A percentile compares a stretch with the other conserved stretches of the same genome.
These are phyloP conservation scores for Crypturellus undulatus DNA, from an alignment of 2,113 vertebrate genomes.

Conservation along the genomic window DNA sequence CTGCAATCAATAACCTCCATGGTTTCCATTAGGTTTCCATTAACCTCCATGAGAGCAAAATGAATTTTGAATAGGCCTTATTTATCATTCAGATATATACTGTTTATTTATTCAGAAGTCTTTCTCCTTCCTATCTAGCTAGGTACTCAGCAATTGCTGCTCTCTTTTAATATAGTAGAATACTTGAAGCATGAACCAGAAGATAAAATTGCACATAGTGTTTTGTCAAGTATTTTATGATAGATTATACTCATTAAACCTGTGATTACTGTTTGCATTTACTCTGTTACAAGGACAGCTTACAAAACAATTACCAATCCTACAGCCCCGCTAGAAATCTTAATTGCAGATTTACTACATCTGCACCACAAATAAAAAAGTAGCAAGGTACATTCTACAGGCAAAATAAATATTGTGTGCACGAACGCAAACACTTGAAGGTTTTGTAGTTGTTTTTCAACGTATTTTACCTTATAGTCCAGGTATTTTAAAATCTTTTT, in stretches of 20 bases:
- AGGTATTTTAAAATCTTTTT: neutral
- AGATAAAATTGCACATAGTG: neutral
- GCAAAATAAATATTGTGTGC: neutral
- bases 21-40: neutral
- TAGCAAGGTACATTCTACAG: conserved; percentile 2
- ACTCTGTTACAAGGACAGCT: conserved; percentile 34
- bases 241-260: conserved; percentile 59
- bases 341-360: conserved; percentile 42
- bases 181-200: conserved; percentile 25
- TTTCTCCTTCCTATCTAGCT: neutral
- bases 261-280: conserved; percentile 62
- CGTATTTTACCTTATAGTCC: neutral
- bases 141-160: neutral
- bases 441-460: neutral
- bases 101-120: neutral
- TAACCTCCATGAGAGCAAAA: neutral
- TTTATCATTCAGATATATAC: neutral
- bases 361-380: conserved; percentile 41
- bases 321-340: conserved; percentile 16
- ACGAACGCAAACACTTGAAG: neutral
- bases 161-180: neutral
- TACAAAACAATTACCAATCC: conserved; percentile 56
- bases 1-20: neutral
- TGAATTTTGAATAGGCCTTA: neutral
- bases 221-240: conserved; percentile 48